These are phyloP conservation scores for Zaprionus tsacasi DNA, from an alignment of 1,140 invertebrate species.

Conservation along the genomic window DNA sequence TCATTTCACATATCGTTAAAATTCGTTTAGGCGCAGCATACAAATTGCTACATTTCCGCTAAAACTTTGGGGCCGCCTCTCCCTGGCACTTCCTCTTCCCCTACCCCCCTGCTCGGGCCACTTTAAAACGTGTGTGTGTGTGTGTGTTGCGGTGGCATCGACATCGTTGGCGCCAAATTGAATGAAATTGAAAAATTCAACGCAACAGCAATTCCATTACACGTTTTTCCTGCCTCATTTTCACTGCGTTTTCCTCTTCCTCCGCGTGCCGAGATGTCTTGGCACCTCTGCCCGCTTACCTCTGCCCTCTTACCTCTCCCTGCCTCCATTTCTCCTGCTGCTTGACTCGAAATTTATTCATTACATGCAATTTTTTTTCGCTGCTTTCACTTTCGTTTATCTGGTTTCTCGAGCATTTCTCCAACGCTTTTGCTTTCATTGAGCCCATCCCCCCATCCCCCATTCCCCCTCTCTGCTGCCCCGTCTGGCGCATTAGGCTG, in stretches of 20 bases:
- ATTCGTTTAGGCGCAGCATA: slow-evolving; percentile 81
- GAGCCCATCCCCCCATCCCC: slow-evolving; percentile 2
- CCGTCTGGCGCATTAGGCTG: slow-evolving; percentile 70
- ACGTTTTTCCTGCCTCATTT: slow-evolving; percentile 77
- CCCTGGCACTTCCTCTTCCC: background rate
- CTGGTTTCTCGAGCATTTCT: slow-evolving; percentile 50
- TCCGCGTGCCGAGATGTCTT: background rate
- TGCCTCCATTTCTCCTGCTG: background rate
- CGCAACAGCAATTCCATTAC: slow-evolving; percentile 80
- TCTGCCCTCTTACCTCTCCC: background rate
- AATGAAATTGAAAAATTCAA: slow-evolving; percentile 83
- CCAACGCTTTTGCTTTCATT: slow-evolving; percentile 53
- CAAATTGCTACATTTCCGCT: slow-evolving; percentile 81
- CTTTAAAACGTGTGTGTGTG: slow-evolving; percentile 64
- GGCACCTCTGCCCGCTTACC: background rate
- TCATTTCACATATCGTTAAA: slow-evolving; percentile 83
- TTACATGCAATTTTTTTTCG: slow-evolving; percentile 82
- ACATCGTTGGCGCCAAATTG: slow-evolving; percentile 71
- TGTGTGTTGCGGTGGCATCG: slow-evolving; percentile 51
- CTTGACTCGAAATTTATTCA: slow-evolving; percentile 74
- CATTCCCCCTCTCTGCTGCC: background rate
- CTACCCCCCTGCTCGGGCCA: background rate
- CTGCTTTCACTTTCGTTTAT: slow-evolving; percentile 79
- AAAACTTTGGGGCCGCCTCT: slow-evolving; percentile 57
- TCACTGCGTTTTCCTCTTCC: slow-evolving; percentile 60